Evolutionary conservation across 2,888 invertebrate species (phyloP).

Genomic region (Megastigmus dorsalis): DNA sequence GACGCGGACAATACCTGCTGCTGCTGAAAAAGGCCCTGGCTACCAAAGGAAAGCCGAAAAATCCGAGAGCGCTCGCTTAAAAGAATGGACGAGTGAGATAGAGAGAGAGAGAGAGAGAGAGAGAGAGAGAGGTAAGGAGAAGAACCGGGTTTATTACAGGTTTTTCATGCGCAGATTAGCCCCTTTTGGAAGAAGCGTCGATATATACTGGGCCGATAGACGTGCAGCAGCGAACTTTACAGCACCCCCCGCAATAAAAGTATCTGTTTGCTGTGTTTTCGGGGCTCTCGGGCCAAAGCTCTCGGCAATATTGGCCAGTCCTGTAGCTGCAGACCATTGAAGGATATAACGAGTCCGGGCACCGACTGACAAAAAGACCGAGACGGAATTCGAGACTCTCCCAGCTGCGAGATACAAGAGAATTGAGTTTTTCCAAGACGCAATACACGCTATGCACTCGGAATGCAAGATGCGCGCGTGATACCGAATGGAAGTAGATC

Average conservation of each 20-base stretch:
- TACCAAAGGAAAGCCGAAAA: neutral
- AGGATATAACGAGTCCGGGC: constrained; percentile 4
- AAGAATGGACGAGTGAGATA: no score
- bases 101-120: neutral
- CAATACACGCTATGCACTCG: no score
- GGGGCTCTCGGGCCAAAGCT: constrained; percentile 55
- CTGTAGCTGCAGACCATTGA: constrained; percentile 1
- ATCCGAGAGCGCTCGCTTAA: neutral
- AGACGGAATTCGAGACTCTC: neutral
- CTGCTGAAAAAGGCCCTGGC: neutral
- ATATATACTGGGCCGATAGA: constrained; percentile 61
- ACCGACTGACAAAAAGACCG: constrained; percentile 6
- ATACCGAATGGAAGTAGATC: no score
- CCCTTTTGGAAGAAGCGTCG: constrained; percentile 71
- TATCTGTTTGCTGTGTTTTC: constrained; percentile 69
- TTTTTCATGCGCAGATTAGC: constrained; percentile 71
- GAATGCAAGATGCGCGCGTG: no score
- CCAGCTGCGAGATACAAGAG: no score
- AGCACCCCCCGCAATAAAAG: constrained; percentile 68
- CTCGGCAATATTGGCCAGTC: neutral
- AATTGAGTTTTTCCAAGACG: no score
- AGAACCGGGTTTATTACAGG: constrained; percentile 68
- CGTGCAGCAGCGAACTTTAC: constrained; percentile 64
- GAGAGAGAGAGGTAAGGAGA: neutral
- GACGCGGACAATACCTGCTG: neutral